A percentile compares a stretch with the other conserved stretches of the same genome.
Evolutionary conservation across 1,140 invertebrate genomes (phyloP).

Genomic region (Nebria ingens): DNA sequence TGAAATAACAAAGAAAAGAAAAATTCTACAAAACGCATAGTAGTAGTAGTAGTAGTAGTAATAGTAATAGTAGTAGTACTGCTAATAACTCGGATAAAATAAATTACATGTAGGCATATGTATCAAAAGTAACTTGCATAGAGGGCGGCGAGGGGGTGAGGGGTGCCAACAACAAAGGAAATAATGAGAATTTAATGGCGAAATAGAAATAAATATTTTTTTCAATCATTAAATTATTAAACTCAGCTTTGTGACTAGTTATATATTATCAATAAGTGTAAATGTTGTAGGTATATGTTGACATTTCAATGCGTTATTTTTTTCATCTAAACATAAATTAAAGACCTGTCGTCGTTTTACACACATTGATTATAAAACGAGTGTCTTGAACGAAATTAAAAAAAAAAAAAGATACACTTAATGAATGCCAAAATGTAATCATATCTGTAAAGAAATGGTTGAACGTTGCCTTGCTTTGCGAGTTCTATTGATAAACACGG

Average conservation of each 20-base stretch:
- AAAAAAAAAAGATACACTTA: no score
- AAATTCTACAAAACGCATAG: no score
- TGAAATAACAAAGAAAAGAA: no score
- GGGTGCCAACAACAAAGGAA: conserved; percentile 7
- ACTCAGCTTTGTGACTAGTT: background rate
- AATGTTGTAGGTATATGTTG: no score
- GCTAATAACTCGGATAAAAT: no score
- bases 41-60: no score
- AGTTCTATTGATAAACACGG: background rate
- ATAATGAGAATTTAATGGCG: conserved; percentile 8
- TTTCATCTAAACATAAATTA: background rate
- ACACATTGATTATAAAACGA: background rate
- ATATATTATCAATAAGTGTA: background rate
- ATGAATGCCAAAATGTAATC: no score
- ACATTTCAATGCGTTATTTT: background rate
- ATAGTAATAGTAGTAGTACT: no score
- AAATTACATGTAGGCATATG: background rate
- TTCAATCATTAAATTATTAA: conserved; percentile 9
- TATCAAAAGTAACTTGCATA: background rate
- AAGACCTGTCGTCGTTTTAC: no score
- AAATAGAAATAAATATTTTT: conserved; percentile 2
- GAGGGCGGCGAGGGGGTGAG: no score
- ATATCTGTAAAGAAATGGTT: conserved; percentile 5
- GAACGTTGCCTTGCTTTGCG: background rate
- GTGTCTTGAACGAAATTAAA: background rate